Percentiles rank a stretch among this genome's conserved stretches.
Conservation (phyloP, 2,797 vertebrate genomes). For the Acanthurus lineatus region DNA sequence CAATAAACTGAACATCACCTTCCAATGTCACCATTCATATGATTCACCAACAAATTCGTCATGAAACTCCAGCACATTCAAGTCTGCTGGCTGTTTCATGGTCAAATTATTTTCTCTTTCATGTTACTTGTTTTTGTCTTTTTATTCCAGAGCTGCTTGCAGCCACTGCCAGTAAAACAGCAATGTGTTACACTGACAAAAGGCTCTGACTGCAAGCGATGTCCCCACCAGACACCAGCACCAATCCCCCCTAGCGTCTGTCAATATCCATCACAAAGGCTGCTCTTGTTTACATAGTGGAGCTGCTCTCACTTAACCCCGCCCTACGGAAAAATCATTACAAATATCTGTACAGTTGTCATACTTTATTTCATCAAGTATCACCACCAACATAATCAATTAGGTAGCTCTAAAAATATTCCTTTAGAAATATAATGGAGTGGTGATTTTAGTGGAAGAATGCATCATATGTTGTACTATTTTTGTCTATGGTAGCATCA, state of each 20-base stretch:
- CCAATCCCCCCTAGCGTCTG: conserved; percentile 35
- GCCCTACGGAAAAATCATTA: conserved; percentile 6
- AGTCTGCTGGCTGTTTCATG: not conserved
- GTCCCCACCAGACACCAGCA: conserved; percentile 74
- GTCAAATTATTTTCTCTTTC: conserved; percentile 3
- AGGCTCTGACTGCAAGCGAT: conserved; percentile 69
- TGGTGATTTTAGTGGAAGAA: not conserved
- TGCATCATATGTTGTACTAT: not conserved
- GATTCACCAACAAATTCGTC: conserved; percentile 32
- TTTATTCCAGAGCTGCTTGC: conserved; percentile 2
- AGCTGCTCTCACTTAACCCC: conserved; percentile 37
- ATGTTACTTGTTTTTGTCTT: not conserved
- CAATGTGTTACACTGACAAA: conserved; percentile 51
- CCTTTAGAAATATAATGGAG: not conserved
- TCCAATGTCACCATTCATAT: conserved; percentile 6
- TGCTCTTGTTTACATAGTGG: conserved; percentile 61
- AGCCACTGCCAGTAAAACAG: conserved; percentile 32
- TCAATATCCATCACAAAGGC: conserved; percentile 71
- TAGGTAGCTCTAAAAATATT: not conserved
- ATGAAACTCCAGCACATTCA: conserved; percentile 4
- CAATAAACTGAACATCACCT: not conserved
- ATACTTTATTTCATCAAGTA: not conserved
- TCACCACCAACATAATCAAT: not conserved
- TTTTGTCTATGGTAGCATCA: not conserved
- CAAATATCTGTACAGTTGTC: not conserved